Evolutionary conservation across 2,888 invertebrate species (phyloP).

Genomic region (Scaptomyza reducta): DNA sequence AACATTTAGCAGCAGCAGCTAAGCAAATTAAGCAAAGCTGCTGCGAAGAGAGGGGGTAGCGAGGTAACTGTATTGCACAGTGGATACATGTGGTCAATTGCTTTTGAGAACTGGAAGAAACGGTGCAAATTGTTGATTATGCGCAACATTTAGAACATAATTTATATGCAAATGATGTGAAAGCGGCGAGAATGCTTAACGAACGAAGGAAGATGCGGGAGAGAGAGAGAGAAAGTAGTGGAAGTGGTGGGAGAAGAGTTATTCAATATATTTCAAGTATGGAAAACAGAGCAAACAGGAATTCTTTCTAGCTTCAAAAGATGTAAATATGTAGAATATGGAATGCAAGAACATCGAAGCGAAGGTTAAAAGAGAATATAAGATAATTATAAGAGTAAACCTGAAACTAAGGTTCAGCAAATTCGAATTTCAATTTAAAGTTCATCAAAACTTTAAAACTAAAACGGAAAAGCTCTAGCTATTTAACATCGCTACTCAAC

Average conservation of each 20-base stretch:
- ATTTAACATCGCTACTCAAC: neutral
- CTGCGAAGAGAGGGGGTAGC: neutral
- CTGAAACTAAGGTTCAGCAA: too few relatives aligned
- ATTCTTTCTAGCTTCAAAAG: too few relatives aligned
- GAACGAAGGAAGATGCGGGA: neutral
- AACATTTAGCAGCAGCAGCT: slow-evolving; percentile 55
- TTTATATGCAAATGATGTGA: slow-evolving; percentile 66
- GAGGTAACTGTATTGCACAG: slow-evolving; percentile 13
- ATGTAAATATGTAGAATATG: too few relatives aligned
- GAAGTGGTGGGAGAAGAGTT: neutral
- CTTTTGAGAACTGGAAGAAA: slow-evolving; percentile 4
- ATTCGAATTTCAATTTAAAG: too few relatives aligned
- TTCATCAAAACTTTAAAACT: too few relatives aligned
- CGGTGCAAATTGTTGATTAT: slow-evolving; percentile 52
- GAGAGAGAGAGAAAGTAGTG: neutral
- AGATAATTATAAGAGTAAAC: too few relatives aligned
- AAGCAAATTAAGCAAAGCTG: slow-evolving; percentile 28
- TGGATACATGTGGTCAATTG: slow-evolving; percentile 61
- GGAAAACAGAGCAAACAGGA: neutral
- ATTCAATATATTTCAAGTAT: too few relatives aligned
- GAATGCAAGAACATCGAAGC: too few relatives aligned
- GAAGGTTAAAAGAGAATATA: too few relatives aligned
- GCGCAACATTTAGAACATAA: slow-evolving; percentile 52
- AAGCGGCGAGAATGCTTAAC: slow-evolving; percentile 36
- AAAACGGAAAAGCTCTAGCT: too few relatives aligned